Conservation (phyloP, 2,888 invertebrate genomes). For the Mesodorylaimus sp. region DNA sequence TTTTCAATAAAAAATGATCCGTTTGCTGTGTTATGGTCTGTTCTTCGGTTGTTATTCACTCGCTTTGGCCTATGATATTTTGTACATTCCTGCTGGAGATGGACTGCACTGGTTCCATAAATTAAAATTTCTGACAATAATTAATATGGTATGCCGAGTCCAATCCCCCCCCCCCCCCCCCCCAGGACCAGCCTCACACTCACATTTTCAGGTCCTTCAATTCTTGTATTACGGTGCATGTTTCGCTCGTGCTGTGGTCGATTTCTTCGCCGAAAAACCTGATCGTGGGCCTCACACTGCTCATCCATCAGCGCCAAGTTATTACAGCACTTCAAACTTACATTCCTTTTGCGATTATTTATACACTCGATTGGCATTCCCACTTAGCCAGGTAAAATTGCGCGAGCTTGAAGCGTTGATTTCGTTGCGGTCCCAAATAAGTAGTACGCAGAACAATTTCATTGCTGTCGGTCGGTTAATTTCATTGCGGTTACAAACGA, state of each 20-base stretch:
- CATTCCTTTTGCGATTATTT: conserved; percentile 18
- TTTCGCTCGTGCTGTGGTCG: conserved; percentile 16
- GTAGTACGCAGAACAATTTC: no score
- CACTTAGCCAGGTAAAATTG: conserved; percentile 19
- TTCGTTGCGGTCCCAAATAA: no score
- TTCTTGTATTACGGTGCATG: conserved; percentile 18
- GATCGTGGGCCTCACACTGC: conserved; percentile 1
- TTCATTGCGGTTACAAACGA: no score
- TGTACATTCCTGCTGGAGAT: conserved; percentile 19
- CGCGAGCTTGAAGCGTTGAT: no score
- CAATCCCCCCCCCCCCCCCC: no score
- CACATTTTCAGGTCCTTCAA: conserved; percentile 16
- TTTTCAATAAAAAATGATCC: no score
- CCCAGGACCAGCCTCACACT: no score
- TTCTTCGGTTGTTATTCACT: conserved; percentile 16
- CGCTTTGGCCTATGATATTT: conserved; percentile 21
- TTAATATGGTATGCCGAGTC: conserved; percentile 20
- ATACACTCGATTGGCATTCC: conserved; percentile 20
- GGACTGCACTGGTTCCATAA: conserved; percentile 22
- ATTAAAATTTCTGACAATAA: conserved; percentile 25
- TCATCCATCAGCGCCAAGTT: conserved; percentile 13
- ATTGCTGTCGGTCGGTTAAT: no score
- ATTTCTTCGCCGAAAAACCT: conserved; percentile 13
- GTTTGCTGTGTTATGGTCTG: conserved; percentile 15
- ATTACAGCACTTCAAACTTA: conserved; percentile 15